Conservation (phyloP, 2,888 invertebrate genomes). For the Eupsilia transversa region DNA sequence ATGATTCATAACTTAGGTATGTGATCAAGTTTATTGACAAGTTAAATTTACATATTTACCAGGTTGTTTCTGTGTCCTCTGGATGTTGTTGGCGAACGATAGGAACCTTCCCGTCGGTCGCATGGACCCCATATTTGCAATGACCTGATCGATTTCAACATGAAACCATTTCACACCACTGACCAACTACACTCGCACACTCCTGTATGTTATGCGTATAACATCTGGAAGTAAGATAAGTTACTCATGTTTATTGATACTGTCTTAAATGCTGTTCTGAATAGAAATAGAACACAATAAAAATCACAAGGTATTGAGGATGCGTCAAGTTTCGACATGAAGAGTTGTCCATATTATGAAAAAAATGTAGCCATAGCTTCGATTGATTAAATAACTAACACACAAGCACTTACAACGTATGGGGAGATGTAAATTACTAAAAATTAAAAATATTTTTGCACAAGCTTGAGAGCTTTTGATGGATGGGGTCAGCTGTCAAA, state of each 20-base stretch:
- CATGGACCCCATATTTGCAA: conserved; percentile 90
- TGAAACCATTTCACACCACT: conserved; percentile 76
- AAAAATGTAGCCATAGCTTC: not conserved
- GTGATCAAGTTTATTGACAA: conserved; percentile 59
- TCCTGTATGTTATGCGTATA: conserved; percentile 72
- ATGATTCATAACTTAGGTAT: conserved; percentile 79
- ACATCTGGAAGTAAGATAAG: conserved; percentile 79
- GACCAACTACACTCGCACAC: conserved; percentile 55
- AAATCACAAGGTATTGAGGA: conserved; percentile 73
- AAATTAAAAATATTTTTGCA: conserved; percentile 61
- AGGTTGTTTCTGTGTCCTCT: conserved; percentile 89
- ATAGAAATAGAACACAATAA: conserved; percentile 84
- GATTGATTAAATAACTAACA: conserved; percentile 7
- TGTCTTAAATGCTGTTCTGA: conserved; percentile 66
- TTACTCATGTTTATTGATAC: conserved; percentile 74
- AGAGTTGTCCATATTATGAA: not conserved
- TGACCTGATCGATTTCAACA: conserved; percentile 71
- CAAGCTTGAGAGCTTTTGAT: conserved; percentile 62
- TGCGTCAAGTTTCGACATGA: conserved; percentile 40
- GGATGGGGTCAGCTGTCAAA: conserved; percentile 72
- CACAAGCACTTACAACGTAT: conserved; percentile 66
- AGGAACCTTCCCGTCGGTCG: conserved; percentile 91
- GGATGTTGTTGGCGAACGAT: conserved; percentile 91
- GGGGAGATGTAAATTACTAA: conserved; percentile 51
- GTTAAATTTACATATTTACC: conserved; percentile 77